A percentile compares a stretch with the other conserved stretches of the same genome.
These are phyloP conservation scores for Oryctes rhinoceros DNA, from an alignment of 1,140 invertebrate species.

Conservation along the genomic window DNA sequence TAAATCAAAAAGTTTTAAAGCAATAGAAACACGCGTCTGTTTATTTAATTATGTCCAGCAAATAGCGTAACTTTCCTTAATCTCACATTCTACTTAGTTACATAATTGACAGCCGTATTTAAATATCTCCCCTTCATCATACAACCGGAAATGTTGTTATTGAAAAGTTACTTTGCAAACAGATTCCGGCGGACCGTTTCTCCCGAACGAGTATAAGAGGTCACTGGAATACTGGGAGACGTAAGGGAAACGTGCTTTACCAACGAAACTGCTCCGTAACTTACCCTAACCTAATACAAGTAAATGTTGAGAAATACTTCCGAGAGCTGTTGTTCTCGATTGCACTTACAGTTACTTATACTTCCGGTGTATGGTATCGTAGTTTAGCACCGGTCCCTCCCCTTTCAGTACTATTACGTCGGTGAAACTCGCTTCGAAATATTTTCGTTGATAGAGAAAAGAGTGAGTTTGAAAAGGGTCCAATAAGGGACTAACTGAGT, in stretches of 20 bases:
- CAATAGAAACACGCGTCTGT: no score
- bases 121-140: not conserved
- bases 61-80: no score
- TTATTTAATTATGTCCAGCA: no score
- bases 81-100: not conserved
- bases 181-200: not conserved
- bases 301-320: conserved; percentile 36
- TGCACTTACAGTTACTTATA: conserved; percentile 29
- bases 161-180: conserved; percentile 1
- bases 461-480: no score
- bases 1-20: no score
- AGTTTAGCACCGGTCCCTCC: not conserved
- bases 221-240: not conserved
- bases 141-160: not conserved
- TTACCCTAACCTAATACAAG: conserved; percentile 29
- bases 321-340: conserved; percentile 30
- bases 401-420: not conserved
- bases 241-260: not conserved
- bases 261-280: conserved; percentile 8
- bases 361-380: conserved; percentile 14
- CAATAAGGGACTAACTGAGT: no score
- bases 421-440: not conserved
- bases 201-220: not conserved
- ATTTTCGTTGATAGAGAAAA: no score
- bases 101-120: not conserved